Evolutionary conservation across 1,140 invertebrate genomes (phyloP).

Genomic region (Atta texana): DNA sequence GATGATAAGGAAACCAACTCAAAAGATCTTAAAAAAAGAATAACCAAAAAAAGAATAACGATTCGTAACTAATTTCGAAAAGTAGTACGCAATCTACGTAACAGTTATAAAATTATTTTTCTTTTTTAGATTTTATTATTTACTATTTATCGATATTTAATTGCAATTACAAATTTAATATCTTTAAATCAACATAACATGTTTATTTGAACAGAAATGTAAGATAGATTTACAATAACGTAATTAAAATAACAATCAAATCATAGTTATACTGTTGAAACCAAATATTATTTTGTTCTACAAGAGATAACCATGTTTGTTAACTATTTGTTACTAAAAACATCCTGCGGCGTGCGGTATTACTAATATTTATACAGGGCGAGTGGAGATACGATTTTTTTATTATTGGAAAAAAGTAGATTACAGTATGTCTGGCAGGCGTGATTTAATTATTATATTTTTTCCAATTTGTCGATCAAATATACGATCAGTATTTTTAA

Average conservation of each 20-base stretch:
- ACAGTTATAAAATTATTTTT: not conserved
- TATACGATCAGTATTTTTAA: not conserved
- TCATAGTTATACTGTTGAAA: not conserved
- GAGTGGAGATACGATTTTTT: not conserved
- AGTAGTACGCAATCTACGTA: not conserved
- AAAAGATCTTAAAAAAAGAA: not conserved
- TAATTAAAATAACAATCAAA: conserved; percentile 24
- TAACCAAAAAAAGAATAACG: not conserved
- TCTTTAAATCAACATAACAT: conserved; percentile 13
- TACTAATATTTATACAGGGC: not conserved
- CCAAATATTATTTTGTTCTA: conserved; percentile 30
- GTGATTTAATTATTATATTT: conserved; percentile 12
- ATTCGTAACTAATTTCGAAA: not conserved
- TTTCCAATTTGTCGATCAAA: not conserved
- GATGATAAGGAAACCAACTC: not conserved
- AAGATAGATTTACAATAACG: not conserved
- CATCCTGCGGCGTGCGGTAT: conserved; percentile 5
- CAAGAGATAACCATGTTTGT: conserved; percentile 22
- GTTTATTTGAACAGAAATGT: not conserved
- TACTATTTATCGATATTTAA: not conserved
- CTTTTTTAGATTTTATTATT: not conserved
- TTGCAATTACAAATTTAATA: not conserved
- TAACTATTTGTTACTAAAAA: conserved; percentile 49
- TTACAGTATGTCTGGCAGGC: not conserved
- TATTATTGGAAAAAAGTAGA: conserved; percentile 27